phyloP scores from a whole-genome alignment of 2,888 invertebrate genomes.

The Congeria kusceri region DNA sequence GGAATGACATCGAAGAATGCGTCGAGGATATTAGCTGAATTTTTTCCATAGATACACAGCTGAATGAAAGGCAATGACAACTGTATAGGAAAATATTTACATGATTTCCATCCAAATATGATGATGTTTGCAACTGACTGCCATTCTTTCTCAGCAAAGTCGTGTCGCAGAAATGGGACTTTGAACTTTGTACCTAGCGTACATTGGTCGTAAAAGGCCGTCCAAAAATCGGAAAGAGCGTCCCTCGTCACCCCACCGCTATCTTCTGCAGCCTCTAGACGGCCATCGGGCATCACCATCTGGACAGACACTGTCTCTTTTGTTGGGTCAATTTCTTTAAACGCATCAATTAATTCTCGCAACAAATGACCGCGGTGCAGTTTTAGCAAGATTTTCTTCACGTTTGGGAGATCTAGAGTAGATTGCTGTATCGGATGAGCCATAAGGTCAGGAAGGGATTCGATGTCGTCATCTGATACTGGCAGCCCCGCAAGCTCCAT shows the following conservation, averaged over 20 bases:
- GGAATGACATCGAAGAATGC: slow-evolving; percentile 38
- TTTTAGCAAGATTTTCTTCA: slow-evolving; percentile 18
- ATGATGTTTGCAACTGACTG: slow-evolving; percentile 51
- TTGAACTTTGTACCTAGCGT: slow-evolving; percentile 39
- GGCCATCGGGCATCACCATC: too few relatives aligned
- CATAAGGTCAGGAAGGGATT: slow-evolving; percentile 10
- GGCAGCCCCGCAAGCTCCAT: slow-evolving; percentile 18
- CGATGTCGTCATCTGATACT: slow-evolving; percentile 22
- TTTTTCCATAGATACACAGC: slow-evolving; percentile 34
- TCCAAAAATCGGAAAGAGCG: slow-evolving; percentile 53
- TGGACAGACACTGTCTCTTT: too few relatives aligned
- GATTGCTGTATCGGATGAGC: slow-evolving; percentile 2
- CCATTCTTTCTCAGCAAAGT: slow-evolving; percentile 56
- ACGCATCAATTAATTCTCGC: slow-evolving; percentile 25
- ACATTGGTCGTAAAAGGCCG: slow-evolving; percentile 37
- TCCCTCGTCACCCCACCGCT: too few relatives aligned
- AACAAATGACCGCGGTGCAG: slow-evolving; percentile 37
- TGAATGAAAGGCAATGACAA: slow-evolving; percentile 41
- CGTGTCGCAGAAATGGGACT: slow-evolving; percentile 52
- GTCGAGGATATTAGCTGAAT: slow-evolving; percentile 27
- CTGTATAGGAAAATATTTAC: slow-evolving; percentile 41
- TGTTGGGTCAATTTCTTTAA: too few relatives aligned
- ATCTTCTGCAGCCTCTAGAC: too few relatives aligned
- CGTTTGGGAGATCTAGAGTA: not conserved
- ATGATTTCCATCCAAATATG: slow-evolving; percentile 45